Base-by-base conservation (phyloP, 2,888 invertebrate genomes). In the Isoperla grammatica region DNA sequence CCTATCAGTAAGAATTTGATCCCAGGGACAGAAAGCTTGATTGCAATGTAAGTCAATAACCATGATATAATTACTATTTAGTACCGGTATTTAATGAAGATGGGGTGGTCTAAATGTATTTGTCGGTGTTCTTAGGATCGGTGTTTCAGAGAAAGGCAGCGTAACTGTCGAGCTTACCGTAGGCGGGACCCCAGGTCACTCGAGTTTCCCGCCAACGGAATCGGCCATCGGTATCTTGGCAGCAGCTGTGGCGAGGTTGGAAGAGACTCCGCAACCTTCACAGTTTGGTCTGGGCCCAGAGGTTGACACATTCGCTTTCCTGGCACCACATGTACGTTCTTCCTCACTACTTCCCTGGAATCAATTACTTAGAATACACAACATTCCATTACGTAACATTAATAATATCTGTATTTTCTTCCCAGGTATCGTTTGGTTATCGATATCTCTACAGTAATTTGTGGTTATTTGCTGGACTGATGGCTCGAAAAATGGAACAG, bases 141-240 rank as follows among this genome's bases (percentile, higher is more conserved):
- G 75, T 12, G 71, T 73, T 2, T 69, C 76, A 39, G 79, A 79
- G 67, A 79, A 79, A 60, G 78, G 79, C 9, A 71, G 69, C 17
- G 61, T 74, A 2, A 71, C 71, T 12, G 42, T 78, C 11, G 70
- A 74, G 62, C 65, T 78, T 43, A 68, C 66, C 56, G 75, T 76
- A 0, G 68, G 71, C 23, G 71, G 70, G 5, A 65, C 65, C 11
- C 73, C 75, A 17, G 75, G 78, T 2, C 79, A 79, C 68, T 76
- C 79, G 0, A 78, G 78, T 29, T 73, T 77, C 68, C 78, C 79
- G 4, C 71, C 71, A 1, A 63, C 66, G 13, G 74, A 78, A 61
- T 73, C 74, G 5, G 70, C 75, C 35, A 75, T 79, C 61, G 74
- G 75, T 2, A 74, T 75, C 42, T 65, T 78, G 48, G 72, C 77